Conservation (phyloP, 2,888 invertebrate genomes). For the Amphipyra berbera region DNA sequence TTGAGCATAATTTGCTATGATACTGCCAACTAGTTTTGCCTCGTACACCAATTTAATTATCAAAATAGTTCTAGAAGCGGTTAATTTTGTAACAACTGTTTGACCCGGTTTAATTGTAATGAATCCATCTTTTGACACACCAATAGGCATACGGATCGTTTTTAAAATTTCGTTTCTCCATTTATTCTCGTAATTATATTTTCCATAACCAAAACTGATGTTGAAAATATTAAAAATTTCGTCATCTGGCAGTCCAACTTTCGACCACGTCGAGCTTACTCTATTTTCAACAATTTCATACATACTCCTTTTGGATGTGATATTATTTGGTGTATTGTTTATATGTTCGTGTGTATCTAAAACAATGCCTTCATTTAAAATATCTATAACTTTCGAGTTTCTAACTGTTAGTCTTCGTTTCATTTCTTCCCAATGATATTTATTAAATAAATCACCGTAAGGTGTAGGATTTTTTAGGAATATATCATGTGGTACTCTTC, state of each 20-base stretch:
- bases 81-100: constrained; percentile 63
- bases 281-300: constrained; percentile 66
- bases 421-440: constrained; percentile 74
- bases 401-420: constrained; percentile 66
- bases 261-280: constrained; percentile 69
- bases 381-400: constrained; percentile 66
- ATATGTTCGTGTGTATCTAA: constrained; percentile 67
- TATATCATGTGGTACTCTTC: constrained; percentile 71
- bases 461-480: constrained; percentile 77
- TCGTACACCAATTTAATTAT: constrained; percentile 69
- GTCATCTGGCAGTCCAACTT: constrained; percentile 68
- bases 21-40: constrained; percentile 69
- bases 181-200: constrained; percentile 61
- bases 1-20: constrained; percentile 72
- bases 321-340: constrained; percentile 68
- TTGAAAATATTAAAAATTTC: constrained; percentile 64
- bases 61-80: constrained; percentile 68
- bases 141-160: constrained; percentile 60
- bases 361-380: constrained; percentile 65
- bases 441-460: constrained; percentile 70
- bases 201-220: constrained; percentile 64
- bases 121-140: constrained; percentile 57
- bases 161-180: constrained; percentile 70
- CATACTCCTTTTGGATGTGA: constrained; percentile 60
- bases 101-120: constrained; percentile 68